Evolutionary conservation across 2,888 invertebrate genomes (phyloP).

Genomic region (Atrina japonica): DNA sequence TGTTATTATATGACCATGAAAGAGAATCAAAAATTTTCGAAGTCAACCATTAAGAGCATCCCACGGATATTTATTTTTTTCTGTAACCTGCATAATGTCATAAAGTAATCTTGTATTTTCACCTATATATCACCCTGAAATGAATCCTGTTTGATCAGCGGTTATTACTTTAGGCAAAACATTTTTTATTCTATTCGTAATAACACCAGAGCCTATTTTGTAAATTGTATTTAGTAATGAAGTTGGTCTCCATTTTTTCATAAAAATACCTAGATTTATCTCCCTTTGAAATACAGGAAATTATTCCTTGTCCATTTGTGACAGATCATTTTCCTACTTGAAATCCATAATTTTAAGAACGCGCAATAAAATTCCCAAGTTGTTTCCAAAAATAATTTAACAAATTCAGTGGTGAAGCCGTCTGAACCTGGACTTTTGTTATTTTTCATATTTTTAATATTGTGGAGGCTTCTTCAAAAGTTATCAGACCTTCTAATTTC

Average conservation of each 20-base stretch:
- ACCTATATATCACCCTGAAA: too few species aligned
- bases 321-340: not conserved
- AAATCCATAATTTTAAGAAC: slow-evolving; percentile 77
- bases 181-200: not conserved
- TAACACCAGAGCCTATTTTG: slow-evolving; percentile 13
- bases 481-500: too few species aligned
- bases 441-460: too few species aligned
- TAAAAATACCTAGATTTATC: slow-evolving; percentile 7
- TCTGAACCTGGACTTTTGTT: too few species aligned
- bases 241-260: slow-evolving; percentile 12
- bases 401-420: too few species aligned
- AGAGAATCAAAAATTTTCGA: slow-evolving; percentile 5
- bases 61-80: slow-evolving; percentile 12
- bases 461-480: too few species aligned
- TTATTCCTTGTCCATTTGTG: slow-evolving; percentile 11
- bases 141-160: not conserved
- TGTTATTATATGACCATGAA: slow-evolving; percentile 1
- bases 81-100: not conserved
- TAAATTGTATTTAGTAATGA: too few species aligned
- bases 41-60: not conserved
- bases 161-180: not conserved
- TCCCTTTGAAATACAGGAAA: not conserved
- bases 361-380: too few species aligned
- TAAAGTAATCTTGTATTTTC: slow-evolving; percentile 3
- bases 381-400: too few species aligned